Evolutionary conservation across 2,113 vertebrate species (phyloP).

Genomic region (Carassius gibelio): DNA sequence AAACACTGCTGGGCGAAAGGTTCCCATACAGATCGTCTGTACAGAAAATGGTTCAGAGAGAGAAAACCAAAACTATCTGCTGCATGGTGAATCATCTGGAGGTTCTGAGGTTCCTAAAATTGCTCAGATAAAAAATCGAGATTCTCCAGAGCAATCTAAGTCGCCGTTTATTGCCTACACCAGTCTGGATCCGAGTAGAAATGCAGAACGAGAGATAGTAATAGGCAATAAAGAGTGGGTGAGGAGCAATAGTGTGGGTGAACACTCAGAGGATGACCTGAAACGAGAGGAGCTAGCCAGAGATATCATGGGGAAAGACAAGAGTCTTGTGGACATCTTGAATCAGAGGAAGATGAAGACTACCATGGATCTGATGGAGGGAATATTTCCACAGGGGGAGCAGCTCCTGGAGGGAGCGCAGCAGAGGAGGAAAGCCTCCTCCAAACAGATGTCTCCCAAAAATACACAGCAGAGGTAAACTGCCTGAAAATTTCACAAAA

Average conservation of each 20-base stretch:
- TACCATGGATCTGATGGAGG: slow-evolving; percentile 96
- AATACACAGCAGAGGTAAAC: slow-evolving; percentile 78
- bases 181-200: slow-evolving; percentile 57
- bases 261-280: slow-evolving; percentile 78
- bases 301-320: slow-evolving; percentile 90
- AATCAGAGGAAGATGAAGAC: slow-evolving; percentile 88
- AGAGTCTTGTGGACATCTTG: slow-evolving; percentile 88
- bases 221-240: background rate
- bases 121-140: slow-evolving; percentile 70
- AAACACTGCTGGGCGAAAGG: slow-evolving; percentile 79
- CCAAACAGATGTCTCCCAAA: slow-evolving; percentile 79
- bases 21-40: slow-evolving; percentile 85
- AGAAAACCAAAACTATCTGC: slow-evolving; percentile 78
- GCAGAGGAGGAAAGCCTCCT: slow-evolving; percentile 81
- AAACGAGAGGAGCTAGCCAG: slow-evolving; percentile 88
- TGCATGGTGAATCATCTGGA: slow-evolving; percentile 61
- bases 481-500: background rate
- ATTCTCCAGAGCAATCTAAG: slow-evolving; percentile 74
- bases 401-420: slow-evolving; percentile 84
- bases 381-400: slow-evolving; percentile 88
- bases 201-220: slow-evolving; percentile 36
- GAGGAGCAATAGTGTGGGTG: background rate
- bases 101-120: slow-evolving; percentile 58
- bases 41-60: slow-evolving; percentile 77
- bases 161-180: slow-evolving; percentile 82